These are phyloP conservation scores for Eumerus sabulonum DNA, from an alignment of 2,888 invertebrate genomes.

Conservation along the genomic window DNA sequence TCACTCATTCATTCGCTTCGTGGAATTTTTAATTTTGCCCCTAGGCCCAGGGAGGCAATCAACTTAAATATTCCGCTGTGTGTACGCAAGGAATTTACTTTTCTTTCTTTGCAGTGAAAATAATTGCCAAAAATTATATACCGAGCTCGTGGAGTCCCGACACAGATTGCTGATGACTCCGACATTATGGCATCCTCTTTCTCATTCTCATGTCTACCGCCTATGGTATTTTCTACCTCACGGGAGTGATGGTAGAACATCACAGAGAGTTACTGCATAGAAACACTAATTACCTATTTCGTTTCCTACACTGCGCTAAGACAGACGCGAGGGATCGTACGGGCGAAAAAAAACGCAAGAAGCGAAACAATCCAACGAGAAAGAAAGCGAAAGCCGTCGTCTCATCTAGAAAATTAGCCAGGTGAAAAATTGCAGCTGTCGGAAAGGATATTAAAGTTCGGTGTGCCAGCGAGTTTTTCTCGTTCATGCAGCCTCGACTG, in stretches of 20 bases:
- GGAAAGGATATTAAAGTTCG: constrained; percentile 67
- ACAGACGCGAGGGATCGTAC: not conserved
- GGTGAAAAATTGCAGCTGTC: constrained; percentile 69
- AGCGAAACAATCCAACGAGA: not conserved
- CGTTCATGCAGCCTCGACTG: not conserved
- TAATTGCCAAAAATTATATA: constrained; percentile 51
- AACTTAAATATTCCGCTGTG: constrained; percentile 54
- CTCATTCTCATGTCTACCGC: not conserved
- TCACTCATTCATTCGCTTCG: not conserved
- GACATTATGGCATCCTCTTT: constrained; percentile 8
- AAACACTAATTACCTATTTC: constrained; percentile 67
- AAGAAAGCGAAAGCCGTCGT: constrained; percentile 58
- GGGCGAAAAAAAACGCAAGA: constrained; percentile 1
- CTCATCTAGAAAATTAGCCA: constrained; percentile 69
- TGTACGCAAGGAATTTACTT: constrained; percentile 25
- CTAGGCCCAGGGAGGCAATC: constrained; percentile 43
- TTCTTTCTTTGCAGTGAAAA: constrained; percentile 31
- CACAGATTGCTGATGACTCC: constrained; percentile 63
- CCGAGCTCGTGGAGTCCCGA: constrained; percentile 17
- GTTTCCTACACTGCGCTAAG: constrained; percentile 9
- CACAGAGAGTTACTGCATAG: constrained; percentile 43
- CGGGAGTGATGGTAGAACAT: constrained; percentile 14
- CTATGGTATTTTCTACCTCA: constrained; percentile 22
- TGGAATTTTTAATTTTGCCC: constrained; percentile 52
- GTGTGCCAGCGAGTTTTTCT: constrained; percentile 43